Percentiles rank a stretch among this genome's conserved stretches.
Evolutionary conservation across 2,797 vertebrate genomes (phyloP).

Genomic region (Alca torda): DNA sequence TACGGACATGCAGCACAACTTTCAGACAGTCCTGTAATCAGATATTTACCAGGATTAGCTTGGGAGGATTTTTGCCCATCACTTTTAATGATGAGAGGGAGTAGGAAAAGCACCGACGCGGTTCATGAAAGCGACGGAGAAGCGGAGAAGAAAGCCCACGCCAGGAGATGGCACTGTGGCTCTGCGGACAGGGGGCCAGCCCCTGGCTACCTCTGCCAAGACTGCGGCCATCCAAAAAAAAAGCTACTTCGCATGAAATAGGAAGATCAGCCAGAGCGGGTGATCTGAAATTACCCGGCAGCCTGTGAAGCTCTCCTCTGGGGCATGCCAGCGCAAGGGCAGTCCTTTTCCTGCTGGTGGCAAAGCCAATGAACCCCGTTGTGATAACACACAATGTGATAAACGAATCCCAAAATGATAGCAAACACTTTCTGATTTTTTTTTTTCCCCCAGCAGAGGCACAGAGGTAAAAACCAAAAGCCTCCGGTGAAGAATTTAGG

Average conservation of each 20-base stretch:
- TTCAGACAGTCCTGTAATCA: background rate
- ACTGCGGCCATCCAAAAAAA: background rate
- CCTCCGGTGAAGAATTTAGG: background rate
- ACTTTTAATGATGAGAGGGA: background rate
- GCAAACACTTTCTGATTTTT: background rate
- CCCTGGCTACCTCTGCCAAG: background rate
- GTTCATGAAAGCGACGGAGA: fast-evolving
- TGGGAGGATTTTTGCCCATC: background rate
- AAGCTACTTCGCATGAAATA: fast-evolving
- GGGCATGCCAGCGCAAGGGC: fast-evolving
- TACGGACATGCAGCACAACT: background rate
- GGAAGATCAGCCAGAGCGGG: background rate
- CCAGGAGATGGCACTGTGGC: slow-evolving; percentile 43
- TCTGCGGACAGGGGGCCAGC: background rate
- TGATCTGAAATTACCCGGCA: too few relatives aligned
- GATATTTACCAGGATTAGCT: background rate
- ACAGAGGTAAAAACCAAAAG: background rate
- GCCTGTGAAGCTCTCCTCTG: background rate
- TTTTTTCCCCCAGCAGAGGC: background rate
- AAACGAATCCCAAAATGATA: background rate
- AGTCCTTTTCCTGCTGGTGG: fast-evolving
- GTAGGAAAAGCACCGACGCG: fast-evolving
- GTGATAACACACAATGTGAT: too few relatives aligned
- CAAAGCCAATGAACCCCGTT: fast-evolving
- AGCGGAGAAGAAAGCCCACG: background rate